These are phyloP conservation scores for Psittacula cyanocephala DNA, from an alignment of 2,113 vertebrate species.

Conservation along the genomic window DNA sequence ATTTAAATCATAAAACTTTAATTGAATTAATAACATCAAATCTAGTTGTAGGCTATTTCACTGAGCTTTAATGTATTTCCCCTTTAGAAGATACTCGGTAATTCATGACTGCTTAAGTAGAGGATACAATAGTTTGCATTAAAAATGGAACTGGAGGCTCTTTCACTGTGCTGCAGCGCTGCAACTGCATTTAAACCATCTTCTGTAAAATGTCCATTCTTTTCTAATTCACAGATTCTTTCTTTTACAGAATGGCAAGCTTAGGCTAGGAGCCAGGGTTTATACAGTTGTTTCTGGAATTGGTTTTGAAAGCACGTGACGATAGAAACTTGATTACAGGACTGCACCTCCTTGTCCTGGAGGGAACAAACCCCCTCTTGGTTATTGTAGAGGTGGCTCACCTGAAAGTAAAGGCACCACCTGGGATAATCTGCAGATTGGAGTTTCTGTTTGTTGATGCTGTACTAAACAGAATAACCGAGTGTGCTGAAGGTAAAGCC, in stretches of 20 bases:
- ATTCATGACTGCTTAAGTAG: conserved; percentile 22
- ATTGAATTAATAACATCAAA: conserved; percentile 50
- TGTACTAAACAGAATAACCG: conserved; percentile 78
- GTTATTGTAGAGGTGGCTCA: conserved; percentile 65
- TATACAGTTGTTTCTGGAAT: conserved; percentile 35
- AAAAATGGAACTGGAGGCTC: conserved; percentile 23
- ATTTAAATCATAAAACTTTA: conserved; percentile 21
- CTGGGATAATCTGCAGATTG: conserved; percentile 80
- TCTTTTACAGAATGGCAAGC: conserved; percentile 13
- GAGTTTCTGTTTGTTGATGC: conserved; percentile 81
- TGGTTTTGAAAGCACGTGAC: neutral
- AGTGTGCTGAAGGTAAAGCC: conserved; percentile 83
- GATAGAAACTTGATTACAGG: conserved; percentile 19
- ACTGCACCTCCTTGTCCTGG: conserved; percentile 16
- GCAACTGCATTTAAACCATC: neutral
- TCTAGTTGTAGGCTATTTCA: conserved; percentile 25
- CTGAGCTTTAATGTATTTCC: conserved; percentile 3
- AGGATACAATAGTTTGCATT: conserved; percentile 34
- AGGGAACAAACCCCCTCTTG: neutral
- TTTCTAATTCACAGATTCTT: conserved; percentile 15
- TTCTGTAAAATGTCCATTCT: neutral
- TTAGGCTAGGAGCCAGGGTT: conserved; percentile 7
- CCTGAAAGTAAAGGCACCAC: conserved; percentile 68
- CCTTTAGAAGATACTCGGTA: neutral
- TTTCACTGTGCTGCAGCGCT: neutral